Base-by-base conservation (phyloP, 1,140 invertebrate species). In the Brachionus angularis region DNA sequence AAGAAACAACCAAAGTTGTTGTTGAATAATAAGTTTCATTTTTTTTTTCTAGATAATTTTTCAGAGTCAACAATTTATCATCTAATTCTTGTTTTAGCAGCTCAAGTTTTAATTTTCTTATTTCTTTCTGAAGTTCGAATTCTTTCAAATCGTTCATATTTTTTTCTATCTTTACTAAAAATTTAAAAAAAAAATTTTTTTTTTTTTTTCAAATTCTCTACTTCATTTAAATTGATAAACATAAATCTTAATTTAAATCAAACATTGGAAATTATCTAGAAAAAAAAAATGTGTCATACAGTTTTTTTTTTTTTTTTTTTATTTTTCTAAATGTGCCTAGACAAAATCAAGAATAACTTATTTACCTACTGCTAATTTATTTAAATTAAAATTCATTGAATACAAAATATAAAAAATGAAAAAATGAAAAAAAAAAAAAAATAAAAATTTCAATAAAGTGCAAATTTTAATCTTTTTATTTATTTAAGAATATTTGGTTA, bases 241-340 rank as follows among this genome's bases (percentile, higher is more conserved):
- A 58, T 58, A 58, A 58, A 58, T 58, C 53, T 42, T 42, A 14
- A n/a, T 14, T 42, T 42, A 42, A 42, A 7, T 42, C 14, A 42
- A 42, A 42, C 8, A 42, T 42, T 42, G 39, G 33, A 31, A 55
- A 55, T 55, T 55, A 55, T 25, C 29, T 31, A 14, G 52, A n/a
- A 55, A 55, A n/a, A n/a, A n/a, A n/a, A 55, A 55, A 55, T 55
- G 33, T 58, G 53, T 58, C 53, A 36, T 58, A 58, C 53, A 39
- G 53, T 58, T 31, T 58, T 58, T 36, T 16, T 36, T 58, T 23
- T n/a, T n/a, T n/a, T n/a, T n/a, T n/a, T n/a, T n/a, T n/a, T n/a
- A n/a, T n/a, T n/a, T n/a, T n/a, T n/a, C n/a, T n/a, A n/a, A n/a
- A n/a, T n/a, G n/a, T n/a, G n/a, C n/a, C n/a, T n/a, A n/a, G n/a